A percentile compares a stretch with the other conserved stretches of the same genome.
Conservation (phyloP, 2,113 vertebrate species). For the Sterrhoptilus dennistouni region DNA sequence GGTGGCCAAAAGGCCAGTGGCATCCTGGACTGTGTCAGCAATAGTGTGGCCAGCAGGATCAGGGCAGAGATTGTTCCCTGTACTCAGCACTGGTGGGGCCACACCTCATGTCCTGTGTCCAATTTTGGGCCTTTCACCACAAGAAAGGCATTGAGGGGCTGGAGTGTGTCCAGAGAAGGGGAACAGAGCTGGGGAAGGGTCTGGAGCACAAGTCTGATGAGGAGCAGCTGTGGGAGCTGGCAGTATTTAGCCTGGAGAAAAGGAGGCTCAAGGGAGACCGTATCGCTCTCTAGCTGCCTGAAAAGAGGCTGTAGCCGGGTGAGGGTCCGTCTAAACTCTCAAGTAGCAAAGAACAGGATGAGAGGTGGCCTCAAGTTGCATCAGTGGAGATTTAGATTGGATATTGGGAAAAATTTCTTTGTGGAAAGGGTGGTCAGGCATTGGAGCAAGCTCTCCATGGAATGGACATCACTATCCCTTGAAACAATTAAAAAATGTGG, state of each 20-base stretch:
- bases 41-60: not conserved
- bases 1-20: not conserved
- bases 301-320: not conserved
- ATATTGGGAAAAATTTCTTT: not conserved
- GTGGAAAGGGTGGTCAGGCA: rapidly evolving
- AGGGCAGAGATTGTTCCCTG: not conserved
- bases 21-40: not conserved
- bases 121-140: rapidly evolving
- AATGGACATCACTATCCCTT: not conserved
- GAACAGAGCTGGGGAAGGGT: rapidly evolving
- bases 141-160: not conserved
- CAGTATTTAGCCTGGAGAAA: not conserved
- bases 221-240: rapidly evolving
- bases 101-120: rapidly evolving
- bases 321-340: rapidly evolving
- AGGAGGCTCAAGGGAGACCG: not conserved
- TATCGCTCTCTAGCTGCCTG: not conserved
- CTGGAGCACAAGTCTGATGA: rapidly evolving
- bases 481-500: rapidly evolving
- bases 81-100: rapidly evolving
- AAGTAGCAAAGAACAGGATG: not conserved
- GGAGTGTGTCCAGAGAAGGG: rapidly evolving
- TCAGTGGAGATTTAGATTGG: not conserved
- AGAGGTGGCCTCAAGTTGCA: not conserved
- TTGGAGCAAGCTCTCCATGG: not conserved